Base-by-base conservation (phyloP, 2,888 invertebrate genomes). In the Xestia c-nigrum region DNA sequence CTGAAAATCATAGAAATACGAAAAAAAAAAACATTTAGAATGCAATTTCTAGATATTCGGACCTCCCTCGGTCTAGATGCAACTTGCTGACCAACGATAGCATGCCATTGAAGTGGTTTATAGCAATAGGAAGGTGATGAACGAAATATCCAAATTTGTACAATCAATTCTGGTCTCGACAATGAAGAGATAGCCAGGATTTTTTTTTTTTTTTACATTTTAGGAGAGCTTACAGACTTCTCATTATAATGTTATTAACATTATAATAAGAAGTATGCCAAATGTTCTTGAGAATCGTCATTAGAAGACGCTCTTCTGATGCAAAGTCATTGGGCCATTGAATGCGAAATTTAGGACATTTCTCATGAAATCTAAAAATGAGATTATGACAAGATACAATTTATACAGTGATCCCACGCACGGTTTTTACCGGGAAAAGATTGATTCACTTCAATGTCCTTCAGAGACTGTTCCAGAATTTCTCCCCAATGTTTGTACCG, bases 371-470 rank as follows among this genome's bases (percentile, higher is more conserved):
- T 64, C 57, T 64, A 46, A 78, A 82, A 68, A 57, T 69, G 50
- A 38, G 6, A 47, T 14, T 46, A 46, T 83, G 63, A 68, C 24
- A 50, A 50, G 10, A 67, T 50, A 43, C 21, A 21, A 76, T 55
- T 57, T 19, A 52, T 72, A 10, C 61, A 24, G 14, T 50, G 0
- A 5, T 43, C 83, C 21, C 61, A 47, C 57, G 21, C 50, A 21
- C 12, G 14, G 24, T 55, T n/a, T n/a, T n/a, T 83, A 24, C 78
- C 1, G 24, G 24, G 19, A 78, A 83, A 24, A n/a, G 0, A n/a
- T 78, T 78, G 84, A 80, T 69, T 69, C 84, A 83, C 38, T 50
- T 46, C 21, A 55, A 12, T 57, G 38, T 21, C 19, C 1, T 55
- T 55, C 38, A 69, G n/a, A 24, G 21, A 50, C n/a, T 68, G n/a